Conservation (phyloP, 2,797 vertebrate genomes). For the Corythornis leucogaster region DNA sequence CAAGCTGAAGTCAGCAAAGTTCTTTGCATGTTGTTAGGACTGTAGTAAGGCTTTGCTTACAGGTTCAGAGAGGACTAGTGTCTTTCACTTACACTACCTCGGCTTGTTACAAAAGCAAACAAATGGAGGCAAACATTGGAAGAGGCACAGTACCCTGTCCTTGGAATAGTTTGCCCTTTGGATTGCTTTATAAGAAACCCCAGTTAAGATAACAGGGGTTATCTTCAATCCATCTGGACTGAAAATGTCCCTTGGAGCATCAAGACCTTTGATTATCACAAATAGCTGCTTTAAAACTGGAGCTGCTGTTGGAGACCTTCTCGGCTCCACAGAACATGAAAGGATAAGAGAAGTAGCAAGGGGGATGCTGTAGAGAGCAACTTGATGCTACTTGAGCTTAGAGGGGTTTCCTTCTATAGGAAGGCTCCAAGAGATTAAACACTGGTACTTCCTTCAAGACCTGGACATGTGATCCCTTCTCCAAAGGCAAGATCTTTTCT, state of each 20-base stretch:
- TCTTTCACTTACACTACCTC: not conserved
- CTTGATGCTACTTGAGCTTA: not conserved
- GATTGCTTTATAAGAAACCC: not conserved
- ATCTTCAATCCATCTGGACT: not conserved
- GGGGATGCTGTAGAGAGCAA: not conserved
- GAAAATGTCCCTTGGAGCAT: not conserved
- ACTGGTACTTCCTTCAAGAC: not conserved
- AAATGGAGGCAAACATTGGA: not conserved
- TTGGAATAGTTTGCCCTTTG: not conserved
- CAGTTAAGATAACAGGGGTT: not conserved
- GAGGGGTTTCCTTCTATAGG: not conserved
- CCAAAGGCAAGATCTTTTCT: not conserved
- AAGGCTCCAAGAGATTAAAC: not conserved
- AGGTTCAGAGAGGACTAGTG: not conserved
- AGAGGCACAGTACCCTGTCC: not conserved
- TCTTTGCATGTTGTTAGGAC: not conserved
- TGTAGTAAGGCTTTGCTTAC: not conserved
- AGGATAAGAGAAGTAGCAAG: not conserved
- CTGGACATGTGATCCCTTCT: not conserved
- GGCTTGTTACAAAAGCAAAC: not conserved
- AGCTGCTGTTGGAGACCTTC: not conserved
- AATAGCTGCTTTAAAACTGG: not conserved
- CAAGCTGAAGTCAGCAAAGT: not conserved
- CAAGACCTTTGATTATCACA: not conserved
- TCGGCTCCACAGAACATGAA: not conserved